Base-by-base conservation (phyloP, 2,797 vertebrate species). In the Enteromius viviparus region DNA sequence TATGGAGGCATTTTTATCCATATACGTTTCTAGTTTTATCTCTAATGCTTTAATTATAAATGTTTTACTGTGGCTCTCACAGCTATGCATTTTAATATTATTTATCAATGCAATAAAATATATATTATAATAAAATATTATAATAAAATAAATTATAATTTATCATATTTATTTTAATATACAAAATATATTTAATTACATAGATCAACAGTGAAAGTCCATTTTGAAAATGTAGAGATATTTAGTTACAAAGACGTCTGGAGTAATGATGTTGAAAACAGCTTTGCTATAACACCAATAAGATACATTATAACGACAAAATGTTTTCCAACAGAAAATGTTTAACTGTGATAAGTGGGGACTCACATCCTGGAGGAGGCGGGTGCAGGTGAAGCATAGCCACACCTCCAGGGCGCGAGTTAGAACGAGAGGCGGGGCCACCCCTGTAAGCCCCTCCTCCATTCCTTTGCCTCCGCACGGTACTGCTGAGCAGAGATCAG, bases 401-500 rank as follows among this genome's bases (percentile, higher is more conserved):
- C 71, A 53, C 80, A 10, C 80, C 80, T 2, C 42, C 5, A 9
- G 6, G 0, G 1, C 2, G 62, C 0, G 3, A 37, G 66, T 40
- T 3, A 1, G 1, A 0, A 7, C 4, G 2, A 0, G 7, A 49
- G 81, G 72, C 47, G 72, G 11, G 0, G 23, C n/a, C 34, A 10
- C 1, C 0, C 0, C 0, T n/a, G 7, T 45, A 51, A 68, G 72
- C 72, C 19, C 62, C 81, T 19, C 81, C 81, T n/a, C 19, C 23
- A 12, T 2, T 14, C 29, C 17, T 7, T 2, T 76, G 3, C 62
- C 62, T 58, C 23, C 15, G 23, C 64, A 7, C 62, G 17, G 45
- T 45, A 71, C 37, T 40, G 84, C 65, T 51, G 15, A 55, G 49
- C 45, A 21, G 80, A 60, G 68, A 68, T 29, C 47, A 75, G 76